Percentiles rank a stretch among this genome's conserved stretches.
Evolutionary conservation across 2,797 vertebrate species (phyloP).

Genomic region (Margarornis squamiger): DNA sequence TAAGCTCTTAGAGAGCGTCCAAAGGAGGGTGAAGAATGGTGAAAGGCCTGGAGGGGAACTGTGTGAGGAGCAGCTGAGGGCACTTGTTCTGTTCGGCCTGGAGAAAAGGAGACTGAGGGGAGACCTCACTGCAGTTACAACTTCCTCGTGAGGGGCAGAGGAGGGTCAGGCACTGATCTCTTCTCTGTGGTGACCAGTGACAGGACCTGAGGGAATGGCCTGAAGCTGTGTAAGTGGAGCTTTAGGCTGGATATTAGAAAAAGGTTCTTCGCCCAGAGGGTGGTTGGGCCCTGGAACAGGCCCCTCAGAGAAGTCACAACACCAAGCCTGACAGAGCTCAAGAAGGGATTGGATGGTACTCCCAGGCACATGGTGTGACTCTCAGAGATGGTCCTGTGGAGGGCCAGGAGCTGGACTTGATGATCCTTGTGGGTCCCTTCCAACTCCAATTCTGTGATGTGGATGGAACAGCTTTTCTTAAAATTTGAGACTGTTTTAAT

Average conservation of each 20-base stretch:
- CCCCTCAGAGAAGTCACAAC: too few species aligned
- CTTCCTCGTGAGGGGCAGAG: neutral
- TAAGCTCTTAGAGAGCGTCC: neutral
- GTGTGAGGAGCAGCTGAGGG: neutral
- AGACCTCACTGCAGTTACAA: neutral
- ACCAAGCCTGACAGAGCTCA: neutral
- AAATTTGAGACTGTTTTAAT: neutral
- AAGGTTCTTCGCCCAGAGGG: neutral
- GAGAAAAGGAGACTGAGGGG: neutral
- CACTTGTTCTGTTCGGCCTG: neutral
- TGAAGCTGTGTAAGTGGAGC: neutral
- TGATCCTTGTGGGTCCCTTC: neutral
- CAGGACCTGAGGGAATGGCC: neutral
- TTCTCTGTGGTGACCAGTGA: neutral
- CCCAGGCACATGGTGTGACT: neutral
- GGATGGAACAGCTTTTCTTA: neutral
- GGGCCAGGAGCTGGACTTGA: neutral
- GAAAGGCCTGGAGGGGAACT: neutral
- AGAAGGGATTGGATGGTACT: neutral
- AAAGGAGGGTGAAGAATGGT: neutral
- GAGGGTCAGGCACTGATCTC: neutral
- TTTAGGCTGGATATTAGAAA: neutral
- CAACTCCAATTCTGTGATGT: neutral
- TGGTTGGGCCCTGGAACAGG: neutral
- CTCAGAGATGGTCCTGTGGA: neutral